phyloP scores from a whole-genome alignment of 92 coral and sea anemone species.

The Porites rus region DNA sequence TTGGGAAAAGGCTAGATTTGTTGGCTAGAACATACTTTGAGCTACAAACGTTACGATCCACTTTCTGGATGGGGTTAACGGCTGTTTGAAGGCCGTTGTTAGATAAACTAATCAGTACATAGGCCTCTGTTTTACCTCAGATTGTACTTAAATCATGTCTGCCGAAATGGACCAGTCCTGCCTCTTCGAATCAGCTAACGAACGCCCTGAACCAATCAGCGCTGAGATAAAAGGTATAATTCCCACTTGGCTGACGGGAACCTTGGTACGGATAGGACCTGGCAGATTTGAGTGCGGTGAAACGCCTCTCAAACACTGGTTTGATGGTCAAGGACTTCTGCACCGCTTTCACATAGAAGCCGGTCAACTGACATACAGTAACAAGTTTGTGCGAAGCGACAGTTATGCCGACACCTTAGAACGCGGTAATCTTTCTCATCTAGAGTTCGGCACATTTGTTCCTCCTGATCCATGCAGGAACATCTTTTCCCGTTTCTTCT shows the following conservation, averaged over 20 bases:
- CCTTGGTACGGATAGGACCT: slow-evolving; percentile 85
- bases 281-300: slow-evolving; percentile 86
- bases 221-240: slow-evolving; percentile 71
- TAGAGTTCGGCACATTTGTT: slow-evolving; percentile 70
- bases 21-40: too few relatives aligned
- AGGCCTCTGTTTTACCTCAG: too few relatives aligned
- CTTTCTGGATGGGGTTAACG: too few relatives aligned
- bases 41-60: too few relatives aligned
- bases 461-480: slow-evolving; percentile 90
- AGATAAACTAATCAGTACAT: too few relatives aligned
- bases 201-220: slow-evolving; percentile 60
- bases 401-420: slow-evolving; percentile 63
- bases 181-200: slow-evolving; percentile 61
- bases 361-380: slow-evolving; percentile 67
- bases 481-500: slow-evolving; percentile 80
- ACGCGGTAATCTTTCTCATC: slow-evolving; percentile 47
- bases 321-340: slow-evolving; percentile 77
- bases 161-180: not conserved
- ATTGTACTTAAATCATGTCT: slow-evolving; percentile 12
- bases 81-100: too few relatives aligned
- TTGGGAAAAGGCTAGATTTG: too few relatives aligned
- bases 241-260: slow-evolving; percentile 87
- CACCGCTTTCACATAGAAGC: slow-evolving; percentile 74
- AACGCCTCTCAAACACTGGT: slow-evolving; percentile 77
- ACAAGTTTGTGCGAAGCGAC: slow-evolving; percentile 84